Evolutionary conservation across 2,888 invertebrate genomes (phyloP).

Genomic region (Lithophane ornitopus): DNA sequence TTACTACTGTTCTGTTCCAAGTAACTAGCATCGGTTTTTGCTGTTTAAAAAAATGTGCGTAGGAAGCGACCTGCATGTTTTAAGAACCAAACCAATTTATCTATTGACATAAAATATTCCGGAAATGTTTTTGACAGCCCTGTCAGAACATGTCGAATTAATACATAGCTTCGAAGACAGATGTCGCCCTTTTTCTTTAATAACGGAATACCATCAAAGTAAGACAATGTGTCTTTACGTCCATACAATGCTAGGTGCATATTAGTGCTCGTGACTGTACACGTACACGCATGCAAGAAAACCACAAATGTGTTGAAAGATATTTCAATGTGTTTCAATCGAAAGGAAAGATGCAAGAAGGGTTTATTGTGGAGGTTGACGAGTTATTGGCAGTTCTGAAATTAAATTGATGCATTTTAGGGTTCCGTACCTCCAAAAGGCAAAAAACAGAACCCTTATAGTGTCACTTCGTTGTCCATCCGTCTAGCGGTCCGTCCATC

Average conservation of each 20-base stretch:
- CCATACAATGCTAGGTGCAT: background rate
- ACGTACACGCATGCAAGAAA: conserved; percentile 6
- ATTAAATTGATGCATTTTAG: background rate
- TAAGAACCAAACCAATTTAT: background rate
- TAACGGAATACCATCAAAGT: conserved; percentile 70
- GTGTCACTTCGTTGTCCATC: background rate
- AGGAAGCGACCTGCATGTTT: background rate
- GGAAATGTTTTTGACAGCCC: conserved; percentile 16
- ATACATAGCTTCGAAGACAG: conserved; percentile 60
- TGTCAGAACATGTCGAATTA: conserved; percentile 20
- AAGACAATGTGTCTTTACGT: conserved; percentile 59
- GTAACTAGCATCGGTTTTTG: background rate
- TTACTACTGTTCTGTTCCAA: too few species aligned
- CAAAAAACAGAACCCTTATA: background rate
- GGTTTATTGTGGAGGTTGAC: background rate
- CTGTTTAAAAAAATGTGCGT: background rate
- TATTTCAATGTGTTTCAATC: background rate
- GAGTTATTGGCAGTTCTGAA: background rate
- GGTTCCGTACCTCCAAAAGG: background rate
- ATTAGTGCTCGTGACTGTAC: background rate
- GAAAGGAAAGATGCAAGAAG: background rate
- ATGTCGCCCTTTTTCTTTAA: conserved; percentile 73
- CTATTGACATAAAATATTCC: background rate
- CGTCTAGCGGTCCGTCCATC: background rate
- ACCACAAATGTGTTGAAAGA: background rate